phyloP scores from a whole-genome alignment of 2,797 vertebrate genomes.

The Saxicola maurus region DNA sequence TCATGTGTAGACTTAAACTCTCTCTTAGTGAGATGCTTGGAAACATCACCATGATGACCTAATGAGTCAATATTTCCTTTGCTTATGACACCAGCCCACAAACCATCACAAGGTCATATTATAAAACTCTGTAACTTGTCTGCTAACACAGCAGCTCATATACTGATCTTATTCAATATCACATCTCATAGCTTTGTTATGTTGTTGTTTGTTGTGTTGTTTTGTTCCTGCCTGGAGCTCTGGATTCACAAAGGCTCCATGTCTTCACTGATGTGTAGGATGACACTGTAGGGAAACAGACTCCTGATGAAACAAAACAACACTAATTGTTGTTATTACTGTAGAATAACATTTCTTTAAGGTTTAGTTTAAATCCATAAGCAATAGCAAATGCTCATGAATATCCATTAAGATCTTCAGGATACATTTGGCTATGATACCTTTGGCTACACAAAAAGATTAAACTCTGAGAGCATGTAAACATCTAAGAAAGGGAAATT shows the following conservation, averaged over 20 bases:
- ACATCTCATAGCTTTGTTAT: background rate
- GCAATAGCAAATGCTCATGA: background rate
- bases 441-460: background rate
- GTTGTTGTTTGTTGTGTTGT: no score
- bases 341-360: background rate
- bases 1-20: background rate
- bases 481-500: background rate
- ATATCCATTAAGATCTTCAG: background rate
- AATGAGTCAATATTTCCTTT: background rate
- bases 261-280: accelerated
- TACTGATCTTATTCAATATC: background rate
- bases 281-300: background rate
- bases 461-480: background rate
- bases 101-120: background rate
- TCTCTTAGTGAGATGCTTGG: background rate
- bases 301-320: background rate
- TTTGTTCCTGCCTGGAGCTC: background rate
- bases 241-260: accelerated
- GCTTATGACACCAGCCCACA: background rate
- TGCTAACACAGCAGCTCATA: background rate
- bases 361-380: background rate
- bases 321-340: background rate
- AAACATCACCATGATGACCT: background rate
- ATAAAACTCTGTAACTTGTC: background rate
- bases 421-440: background rate